Percentiles rank a stretch among this genome's conserved stretches.
These are phyloP conservation scores for Hypotaenidia philippensis DNA, from an alignment of 2,797 vertebrate genomes.

Conservation along the genomic window DNA sequence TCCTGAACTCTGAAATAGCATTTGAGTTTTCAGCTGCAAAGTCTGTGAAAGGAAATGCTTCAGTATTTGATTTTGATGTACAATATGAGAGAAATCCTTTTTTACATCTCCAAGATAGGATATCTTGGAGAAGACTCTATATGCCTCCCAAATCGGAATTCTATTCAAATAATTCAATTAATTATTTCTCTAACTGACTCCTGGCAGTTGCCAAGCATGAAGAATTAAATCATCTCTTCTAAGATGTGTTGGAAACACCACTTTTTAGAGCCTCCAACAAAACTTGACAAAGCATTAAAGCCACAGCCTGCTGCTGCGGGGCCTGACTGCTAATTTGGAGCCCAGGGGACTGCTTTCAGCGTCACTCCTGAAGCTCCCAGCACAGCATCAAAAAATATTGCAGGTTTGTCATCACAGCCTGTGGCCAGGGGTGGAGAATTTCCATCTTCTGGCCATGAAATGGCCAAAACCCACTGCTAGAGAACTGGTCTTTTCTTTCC, in stretches of 20 bases:
- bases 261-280: not conserved
- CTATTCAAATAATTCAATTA: not conserved
- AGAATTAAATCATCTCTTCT: not conserved
- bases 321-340: not conserved
- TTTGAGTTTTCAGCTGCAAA: not conserved
- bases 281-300: not conserved
- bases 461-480: not conserved
- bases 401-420: not conserved
- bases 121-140: not conserved
- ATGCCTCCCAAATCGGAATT: not conserved
- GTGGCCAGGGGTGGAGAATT: not conserved
- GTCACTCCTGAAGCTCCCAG: not conserved
- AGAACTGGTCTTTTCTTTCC: not conserved
- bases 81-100: not conserved
- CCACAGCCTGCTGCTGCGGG: not conserved
- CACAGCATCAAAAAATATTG: not conserved
- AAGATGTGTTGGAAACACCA: not conserved
- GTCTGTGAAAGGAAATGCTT: not conserved
- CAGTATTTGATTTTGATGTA: not conserved
- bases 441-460: not conserved
- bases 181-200: slow-evolving; percentile 5
- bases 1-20: not conserved
- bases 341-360: not conserved
- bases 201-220: not conserved
- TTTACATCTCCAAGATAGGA: not conserved